Conservation (phyloP, 2,888 invertebrate species). For the Pterostichus madidus region DNA sequence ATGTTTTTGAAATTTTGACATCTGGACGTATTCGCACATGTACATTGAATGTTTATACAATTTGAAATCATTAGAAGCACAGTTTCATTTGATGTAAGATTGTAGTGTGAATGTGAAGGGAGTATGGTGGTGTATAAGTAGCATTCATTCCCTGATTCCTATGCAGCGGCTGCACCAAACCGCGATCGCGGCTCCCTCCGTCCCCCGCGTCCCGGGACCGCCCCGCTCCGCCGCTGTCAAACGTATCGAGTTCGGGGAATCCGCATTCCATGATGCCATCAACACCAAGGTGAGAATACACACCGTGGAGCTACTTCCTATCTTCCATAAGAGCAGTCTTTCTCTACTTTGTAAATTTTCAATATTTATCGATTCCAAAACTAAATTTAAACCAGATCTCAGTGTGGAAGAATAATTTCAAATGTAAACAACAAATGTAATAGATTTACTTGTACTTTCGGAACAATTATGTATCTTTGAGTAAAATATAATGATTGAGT, state of each 20-base stretch:
- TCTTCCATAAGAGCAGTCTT: background rate
- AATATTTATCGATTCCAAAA: no score
- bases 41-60: slow-evolving; percentile 21
- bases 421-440: no score
- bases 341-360: background rate
- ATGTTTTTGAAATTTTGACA: slow-evolving; percentile 6
- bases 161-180: slow-evolving; percentile 75
- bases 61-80: slow-evolving; percentile 34
- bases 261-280: slow-evolving; percentile 71
- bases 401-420: no score
- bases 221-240: slow-evolving; percentile 77
- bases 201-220: slow-evolving; percentile 71
- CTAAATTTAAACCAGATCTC: no score
- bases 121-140: slow-evolving; percentile 69
- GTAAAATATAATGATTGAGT: no score
- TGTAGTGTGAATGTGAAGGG: slow-evolving; percentile 72
- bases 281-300: slow-evolving; percentile 75
- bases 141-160: slow-evolving; percentile 76
- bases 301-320: background rate
- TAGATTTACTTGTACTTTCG: no score
- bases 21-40: slow-evolving; percentile 46
- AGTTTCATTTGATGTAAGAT: slow-evolving; percentile 68
- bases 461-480: no score
- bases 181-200: slow-evolving; percentile 75
- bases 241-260: slow-evolving; percentile 78